Evolutionary conservation across 2,797 vertebrate genomes (phyloP).

Genomic region (Lagothrix lagotricha): DNA sequence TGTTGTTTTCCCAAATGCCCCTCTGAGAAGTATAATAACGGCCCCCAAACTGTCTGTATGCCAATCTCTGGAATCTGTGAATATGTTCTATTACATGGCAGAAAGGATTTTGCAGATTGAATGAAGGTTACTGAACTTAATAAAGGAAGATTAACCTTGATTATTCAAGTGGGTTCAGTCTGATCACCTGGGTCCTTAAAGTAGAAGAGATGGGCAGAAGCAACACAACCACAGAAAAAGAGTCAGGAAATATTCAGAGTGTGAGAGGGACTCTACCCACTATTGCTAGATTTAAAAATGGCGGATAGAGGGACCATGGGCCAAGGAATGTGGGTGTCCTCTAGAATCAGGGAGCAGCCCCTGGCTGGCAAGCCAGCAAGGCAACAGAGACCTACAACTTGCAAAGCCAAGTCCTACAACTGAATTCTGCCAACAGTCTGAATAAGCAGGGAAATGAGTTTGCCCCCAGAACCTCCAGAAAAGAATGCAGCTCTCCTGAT

Average conservation of each 20-base stretch:
- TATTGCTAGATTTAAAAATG: not conserved
- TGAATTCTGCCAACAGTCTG: not conserved
- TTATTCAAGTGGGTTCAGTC: not conserved
- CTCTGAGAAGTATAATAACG: not conserved
- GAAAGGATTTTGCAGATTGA: not conserved
- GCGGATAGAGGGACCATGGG: rapidly evolving
- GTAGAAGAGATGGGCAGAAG: not conserved
- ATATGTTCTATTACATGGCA: not conserved
- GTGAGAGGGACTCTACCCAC: not conserved
- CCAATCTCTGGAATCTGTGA: not conserved
- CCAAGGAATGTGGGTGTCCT: not conserved
- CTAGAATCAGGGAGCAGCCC: not conserved
- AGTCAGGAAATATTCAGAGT: not conserved
- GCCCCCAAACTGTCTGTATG: not conserved
- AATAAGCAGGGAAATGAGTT: not conserved
- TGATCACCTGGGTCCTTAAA: not conserved
- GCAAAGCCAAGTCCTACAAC: not conserved
- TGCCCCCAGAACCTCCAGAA: not conserved
- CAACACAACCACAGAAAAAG: not conserved
- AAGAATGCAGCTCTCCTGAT: not conserved
- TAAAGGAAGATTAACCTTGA: not conserved
- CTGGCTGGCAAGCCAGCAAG: not conserved
- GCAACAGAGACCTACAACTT: not conserved
- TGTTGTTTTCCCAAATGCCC: not conserved
- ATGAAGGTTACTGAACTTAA: not conserved